Percentiles rank a stretch among this genome's conserved stretches.
Conservation (phyloP, 1,140 invertebrate genomes). For the Lasioglossum baleicum region DNA sequence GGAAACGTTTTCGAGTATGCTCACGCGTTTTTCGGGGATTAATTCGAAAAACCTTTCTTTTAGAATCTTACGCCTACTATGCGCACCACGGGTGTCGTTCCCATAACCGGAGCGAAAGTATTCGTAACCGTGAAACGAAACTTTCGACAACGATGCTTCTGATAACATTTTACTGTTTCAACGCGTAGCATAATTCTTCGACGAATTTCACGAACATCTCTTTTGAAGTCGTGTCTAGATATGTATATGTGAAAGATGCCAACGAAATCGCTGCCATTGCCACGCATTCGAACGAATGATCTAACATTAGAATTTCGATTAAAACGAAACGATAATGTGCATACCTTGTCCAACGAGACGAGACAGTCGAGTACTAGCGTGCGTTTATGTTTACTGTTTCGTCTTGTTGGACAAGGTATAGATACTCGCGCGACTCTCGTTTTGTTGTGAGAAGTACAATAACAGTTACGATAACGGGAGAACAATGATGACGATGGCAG, state of each 20-base stretch:
- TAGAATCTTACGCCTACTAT: not conserved
- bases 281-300: not conserved
- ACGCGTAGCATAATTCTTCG: not conserved
- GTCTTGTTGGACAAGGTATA: too few species aligned
- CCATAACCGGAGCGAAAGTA: not conserved
- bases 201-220: not conserved
- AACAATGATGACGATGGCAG: conserved; percentile 41
- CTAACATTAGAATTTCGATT: not conserved
- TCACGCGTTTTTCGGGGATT: too few species aligned
- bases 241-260: not conserved
- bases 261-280: not conserved
- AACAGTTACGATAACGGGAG: not conserved
- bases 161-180: not conserved
- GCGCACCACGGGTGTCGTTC: not conserved
- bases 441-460: not conserved
- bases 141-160: too few species aligned
- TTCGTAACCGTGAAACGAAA: not conserved
- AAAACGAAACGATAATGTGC: not conserved
- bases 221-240: not conserved
- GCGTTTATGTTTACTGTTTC: too few species aligned
- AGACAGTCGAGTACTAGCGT: too few species aligned
- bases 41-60: not conserved
- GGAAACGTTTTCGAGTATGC: not conserved
- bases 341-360: too few species aligned
- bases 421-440: not conserved